These are phyloP conservation scores for Dermochelys coriacea DNA, from an alignment of 2,797 vertebrate species.

Conservation along the genomic window DNA sequence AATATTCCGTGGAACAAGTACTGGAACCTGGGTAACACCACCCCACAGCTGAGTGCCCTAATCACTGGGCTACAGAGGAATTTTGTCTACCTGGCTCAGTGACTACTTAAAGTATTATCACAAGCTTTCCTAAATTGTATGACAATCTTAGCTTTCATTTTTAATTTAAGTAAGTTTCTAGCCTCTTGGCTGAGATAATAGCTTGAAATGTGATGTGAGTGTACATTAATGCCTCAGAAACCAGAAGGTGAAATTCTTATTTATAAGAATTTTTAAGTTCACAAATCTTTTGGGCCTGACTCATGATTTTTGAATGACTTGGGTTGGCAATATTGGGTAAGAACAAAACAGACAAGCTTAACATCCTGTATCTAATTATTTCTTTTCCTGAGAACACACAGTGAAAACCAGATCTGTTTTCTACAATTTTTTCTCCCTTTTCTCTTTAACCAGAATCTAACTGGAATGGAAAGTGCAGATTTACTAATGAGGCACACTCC, in stretches of 20 bases:
- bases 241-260: not conserved
- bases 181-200: not conserved
- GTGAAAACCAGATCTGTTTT: conserved; percentile 1
- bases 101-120: not conserved
- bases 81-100: not conserved
- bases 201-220: not conserved
- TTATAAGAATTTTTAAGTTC: not conserved
- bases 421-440: not conserved
- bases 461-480: conserved; percentile 14
- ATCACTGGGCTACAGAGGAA: not conserved
- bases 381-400: conserved; percentile 22
- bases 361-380: not conserved
- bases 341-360: not conserved
- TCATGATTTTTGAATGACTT: not conserved
- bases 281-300: not conserved
- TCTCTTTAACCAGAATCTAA: not conserved
- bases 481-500: conserved; percentile 38
- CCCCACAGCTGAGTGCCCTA: not conserved
- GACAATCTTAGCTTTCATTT: not conserved
- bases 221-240: not conserved
- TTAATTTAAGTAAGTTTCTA: not conserved
- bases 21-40: not conserved
- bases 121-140: not conserved
- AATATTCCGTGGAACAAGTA: not conserved
- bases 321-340: not conserved